phyloP scores from a whole-genome alignment of 2,797 vertebrate genomes.

The Pteronotus mesoamericanus region DNA sequence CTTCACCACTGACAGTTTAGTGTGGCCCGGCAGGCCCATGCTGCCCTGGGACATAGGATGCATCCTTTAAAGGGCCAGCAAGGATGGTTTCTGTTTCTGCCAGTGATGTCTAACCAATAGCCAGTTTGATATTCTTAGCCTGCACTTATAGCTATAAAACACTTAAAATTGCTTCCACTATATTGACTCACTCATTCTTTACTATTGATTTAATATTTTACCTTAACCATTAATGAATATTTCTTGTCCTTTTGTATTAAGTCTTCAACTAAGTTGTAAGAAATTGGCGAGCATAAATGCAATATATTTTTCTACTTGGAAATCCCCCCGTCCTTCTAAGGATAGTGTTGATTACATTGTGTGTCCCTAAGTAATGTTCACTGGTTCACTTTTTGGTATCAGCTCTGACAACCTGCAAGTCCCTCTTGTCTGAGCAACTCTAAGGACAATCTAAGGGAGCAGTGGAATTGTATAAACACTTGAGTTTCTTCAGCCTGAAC shows the following conservation, averaged over 20 bases:
- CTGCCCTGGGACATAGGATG: neutral
- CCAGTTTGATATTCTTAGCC: neutral
- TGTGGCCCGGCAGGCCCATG: neutral
- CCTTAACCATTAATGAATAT: neutral
- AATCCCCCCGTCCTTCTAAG: neutral
- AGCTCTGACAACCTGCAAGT: neutral
- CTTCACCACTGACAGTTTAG: neutral
- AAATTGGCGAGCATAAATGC: neutral
- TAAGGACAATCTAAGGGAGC: neutral
- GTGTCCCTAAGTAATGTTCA: neutral
- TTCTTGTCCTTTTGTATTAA: neutral
- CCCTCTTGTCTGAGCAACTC: neutral
- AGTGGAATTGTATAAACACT: neutral
- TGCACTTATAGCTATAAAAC: neutral
- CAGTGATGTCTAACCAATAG: neutral
- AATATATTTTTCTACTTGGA: neutral
- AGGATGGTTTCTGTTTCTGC: neutral
- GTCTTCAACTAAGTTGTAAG: neutral
- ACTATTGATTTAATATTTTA: neutral
- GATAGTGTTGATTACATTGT: neutral
- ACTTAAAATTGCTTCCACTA: neutral
- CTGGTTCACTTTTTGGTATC: neutral
- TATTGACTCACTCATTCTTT: neutral
- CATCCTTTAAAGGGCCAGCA: neutral
- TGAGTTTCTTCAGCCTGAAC: neutral